Evolutionary conservation across 2,888 invertebrate species (phyloP).

Genomic region (Cheilosia vernalis): DNA sequence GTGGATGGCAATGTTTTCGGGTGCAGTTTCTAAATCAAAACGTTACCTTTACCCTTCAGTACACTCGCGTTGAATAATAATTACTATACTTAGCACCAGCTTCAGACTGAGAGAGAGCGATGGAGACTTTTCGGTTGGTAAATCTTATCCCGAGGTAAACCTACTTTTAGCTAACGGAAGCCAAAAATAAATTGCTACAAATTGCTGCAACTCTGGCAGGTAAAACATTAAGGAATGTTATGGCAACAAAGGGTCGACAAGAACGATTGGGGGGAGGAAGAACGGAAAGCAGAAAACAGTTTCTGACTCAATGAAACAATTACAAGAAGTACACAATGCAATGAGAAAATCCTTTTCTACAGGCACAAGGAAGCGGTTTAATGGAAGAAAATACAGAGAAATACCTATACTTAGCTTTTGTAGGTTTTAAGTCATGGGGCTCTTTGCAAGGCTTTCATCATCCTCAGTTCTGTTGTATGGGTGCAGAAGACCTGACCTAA

Average conservation of each 20-base stretch:
- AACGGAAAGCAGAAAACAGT: not conserved
- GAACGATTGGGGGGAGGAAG: not conserved
- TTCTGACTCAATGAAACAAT: conserved; percentile 61
- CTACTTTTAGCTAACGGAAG: conserved; percentile 21
- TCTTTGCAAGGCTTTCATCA: too few relatives aligned
- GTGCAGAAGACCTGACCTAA: too few relatives aligned
- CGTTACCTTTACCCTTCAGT: conserved; percentile 25
- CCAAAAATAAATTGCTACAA: conserved; percentile 49
- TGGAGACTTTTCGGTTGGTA: not conserved
- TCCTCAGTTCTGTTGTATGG: too few relatives aligned
- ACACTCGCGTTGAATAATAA: conserved; percentile 36
- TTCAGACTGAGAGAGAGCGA: not conserved
- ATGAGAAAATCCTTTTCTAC: conserved; percentile 41
- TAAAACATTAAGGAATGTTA: conserved; percentile 2
- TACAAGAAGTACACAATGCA: conserved; percentile 59
- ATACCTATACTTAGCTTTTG: too few relatives aligned
- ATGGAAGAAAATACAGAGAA: not conserved
- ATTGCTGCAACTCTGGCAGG: conserved; percentile 25
- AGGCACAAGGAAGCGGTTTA: not conserved
- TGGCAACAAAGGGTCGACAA: not conserved
- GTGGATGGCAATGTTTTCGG: not conserved
- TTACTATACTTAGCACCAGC: conserved; percentile 18
- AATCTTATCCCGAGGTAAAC: not conserved
- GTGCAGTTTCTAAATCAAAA: conserved; percentile 37
- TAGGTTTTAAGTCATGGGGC: too few relatives aligned